Conservation (phyloP, 2,797 vertebrate genomes). For the Pteronotus mesoamericanus region DNA sequence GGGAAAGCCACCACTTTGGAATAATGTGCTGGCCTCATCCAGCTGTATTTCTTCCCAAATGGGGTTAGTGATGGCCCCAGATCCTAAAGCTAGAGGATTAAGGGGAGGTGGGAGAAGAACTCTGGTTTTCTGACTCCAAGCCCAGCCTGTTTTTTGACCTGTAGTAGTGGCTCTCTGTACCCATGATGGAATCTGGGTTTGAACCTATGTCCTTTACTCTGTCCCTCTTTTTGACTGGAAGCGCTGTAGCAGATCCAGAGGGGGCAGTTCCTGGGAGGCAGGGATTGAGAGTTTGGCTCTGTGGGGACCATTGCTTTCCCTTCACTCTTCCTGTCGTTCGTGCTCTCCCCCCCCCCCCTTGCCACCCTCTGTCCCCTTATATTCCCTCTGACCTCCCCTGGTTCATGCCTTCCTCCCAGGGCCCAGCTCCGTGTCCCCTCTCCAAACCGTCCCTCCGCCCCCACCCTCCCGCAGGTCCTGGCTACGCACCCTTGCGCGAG, state of each 20-base stretch:
- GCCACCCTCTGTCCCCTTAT: slow-evolving; percentile 63
- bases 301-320: slow-evolving; percentile 56
- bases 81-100: not conserved
- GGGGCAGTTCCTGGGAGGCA: not conserved
- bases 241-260: not conserved
- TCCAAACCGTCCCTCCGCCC: slow-evolving; percentile 60
- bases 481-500: slow-evolving; percentile 92
- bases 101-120: not conserved
- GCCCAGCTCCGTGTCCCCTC: slow-evolving; percentile 42
- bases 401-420: slow-evolving; percentile 41
- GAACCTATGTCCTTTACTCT: not conserved
- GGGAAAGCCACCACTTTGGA: not conserved
- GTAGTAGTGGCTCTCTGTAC: not conserved
- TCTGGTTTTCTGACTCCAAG: not conserved
- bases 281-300: not conserved
- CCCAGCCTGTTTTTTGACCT: not conserved
- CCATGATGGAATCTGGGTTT: not conserved
- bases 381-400: slow-evolving; percentile 57
- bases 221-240: not conserved
- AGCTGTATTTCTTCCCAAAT: not conserved
- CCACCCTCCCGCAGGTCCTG: slow-evolving; percentile 80
- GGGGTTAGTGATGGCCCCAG: not conserved
- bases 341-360: slow-evolving; percentile 11
- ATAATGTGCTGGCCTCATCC: not conserved
- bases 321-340: slow-evolving; percentile 56